A percentile compares a stretch with the other conserved stretches of the same genome.
These are phyloP conservation scores for Plutomurus gul DNA, from an alignment of 1,140 invertebrate species.

Conservation along the genomic window DNA sequence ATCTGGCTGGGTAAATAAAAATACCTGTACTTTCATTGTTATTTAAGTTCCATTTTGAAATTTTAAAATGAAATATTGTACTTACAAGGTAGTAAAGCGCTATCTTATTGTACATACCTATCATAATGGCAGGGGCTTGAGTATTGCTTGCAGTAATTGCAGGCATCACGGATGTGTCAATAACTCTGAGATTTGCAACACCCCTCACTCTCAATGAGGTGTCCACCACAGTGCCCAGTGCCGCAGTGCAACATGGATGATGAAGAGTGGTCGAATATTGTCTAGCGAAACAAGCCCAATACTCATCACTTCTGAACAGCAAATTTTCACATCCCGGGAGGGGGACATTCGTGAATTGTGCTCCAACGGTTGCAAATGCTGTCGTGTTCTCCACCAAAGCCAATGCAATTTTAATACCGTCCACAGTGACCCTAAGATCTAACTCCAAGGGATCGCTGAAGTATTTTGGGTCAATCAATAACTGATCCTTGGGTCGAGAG, in stretches of 20 bases:
- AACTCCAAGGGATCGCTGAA: background rate
- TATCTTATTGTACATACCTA: too few relatives aligned
- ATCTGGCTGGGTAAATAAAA: too few relatives aligned
- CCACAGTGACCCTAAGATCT: slow-evolving; percentile 1
- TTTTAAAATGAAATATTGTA: too few relatives aligned
- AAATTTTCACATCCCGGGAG: slow-evolving; percentile 54
- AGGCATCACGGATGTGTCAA: slow-evolving; percentile 77
- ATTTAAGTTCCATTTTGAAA: too few relatives aligned
- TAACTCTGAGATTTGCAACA: slow-evolving; percentile 69
- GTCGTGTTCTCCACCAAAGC: slow-evolving; percentile 16
- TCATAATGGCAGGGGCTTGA: slow-evolving; percentile 76
- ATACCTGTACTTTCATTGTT: too few relatives aligned
- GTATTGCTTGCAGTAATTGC: slow-evolving; percentile 70
- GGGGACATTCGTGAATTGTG: background rate
- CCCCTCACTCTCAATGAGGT: slow-evolving; percentile 71
- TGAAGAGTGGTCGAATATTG: slow-evolving; percentile 66
- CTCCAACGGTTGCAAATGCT: slow-evolving; percentile 4
- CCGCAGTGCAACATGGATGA: slow-evolving; percentile 72
- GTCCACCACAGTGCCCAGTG: slow-evolving; percentile 79
- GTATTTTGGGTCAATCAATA: slow-evolving; percentile 40
- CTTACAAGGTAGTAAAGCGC: too few relatives aligned
- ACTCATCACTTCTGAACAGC: slow-evolving; percentile 60
- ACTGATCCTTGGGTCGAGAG: background rate
- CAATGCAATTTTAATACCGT: slow-evolving; percentile 32
- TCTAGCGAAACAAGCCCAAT: slow-evolving; percentile 61